Conservation (phyloP, 2,797 vertebrate species). For the Hoplostethus atlanticus region DNA sequence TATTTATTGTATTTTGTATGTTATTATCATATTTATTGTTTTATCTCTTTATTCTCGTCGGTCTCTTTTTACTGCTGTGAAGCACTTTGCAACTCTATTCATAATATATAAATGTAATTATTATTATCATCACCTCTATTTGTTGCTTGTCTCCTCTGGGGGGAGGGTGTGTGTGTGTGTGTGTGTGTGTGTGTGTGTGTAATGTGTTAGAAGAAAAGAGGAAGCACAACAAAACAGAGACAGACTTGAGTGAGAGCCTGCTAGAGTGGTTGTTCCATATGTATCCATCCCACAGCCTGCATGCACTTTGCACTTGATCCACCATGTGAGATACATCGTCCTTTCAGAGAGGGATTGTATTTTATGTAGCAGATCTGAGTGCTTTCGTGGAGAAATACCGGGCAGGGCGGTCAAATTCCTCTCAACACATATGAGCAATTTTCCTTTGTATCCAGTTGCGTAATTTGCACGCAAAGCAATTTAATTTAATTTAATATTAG, state of each 20-base stretch:
- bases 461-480: slow-evolving; percentile 44
- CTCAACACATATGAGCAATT: slow-evolving; percentile 31
- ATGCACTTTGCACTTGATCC: neutral
- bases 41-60: no score
- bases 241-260: neutral
- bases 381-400: slow-evolving; percentile 50
- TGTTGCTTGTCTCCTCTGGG: neutral
- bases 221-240: neutral
- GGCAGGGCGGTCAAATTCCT: slow-evolving; percentile 48
- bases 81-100: no score
- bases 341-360: slow-evolving; percentile 3
- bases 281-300: neutral
- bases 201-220: no score
- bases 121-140: neutral
- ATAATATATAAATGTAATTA: no score
- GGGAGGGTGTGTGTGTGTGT: neutral
- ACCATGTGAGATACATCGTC: no score
- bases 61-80: no score
- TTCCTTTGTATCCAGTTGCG: slow-evolving; percentile 32
- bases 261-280: neutral
- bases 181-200: neutral
- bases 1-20: no score
- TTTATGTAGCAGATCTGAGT: slow-evolving; percentile 44
- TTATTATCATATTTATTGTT: no score
- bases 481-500: no score